Evolutionary conservation across 2,113 vertebrate genomes (phyloP), one percentile per base, ranked within the genome.

Genomic region (Salvator merianae): DNA sequence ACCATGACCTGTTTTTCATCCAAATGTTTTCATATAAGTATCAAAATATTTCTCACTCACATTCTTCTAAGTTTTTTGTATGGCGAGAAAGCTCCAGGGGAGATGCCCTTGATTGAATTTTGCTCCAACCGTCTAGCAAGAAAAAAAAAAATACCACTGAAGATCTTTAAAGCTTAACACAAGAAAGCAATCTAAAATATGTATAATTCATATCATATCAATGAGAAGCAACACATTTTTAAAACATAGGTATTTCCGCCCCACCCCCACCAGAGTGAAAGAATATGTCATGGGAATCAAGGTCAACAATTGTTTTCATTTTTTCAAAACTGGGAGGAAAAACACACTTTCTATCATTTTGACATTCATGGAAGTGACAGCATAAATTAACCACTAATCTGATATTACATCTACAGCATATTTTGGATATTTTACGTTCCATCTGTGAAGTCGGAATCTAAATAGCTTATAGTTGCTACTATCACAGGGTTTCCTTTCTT

Each of bases 21-120:
- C 81, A 70, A 77, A 82, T 55, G 55, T 22, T 32, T 10, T 28
- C 9, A 59, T 8, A 1, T 59, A 68, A 47, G 84, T 78, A 84
- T 3, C 20, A 84, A 82, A 88, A 88, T 53, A 87, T 83, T 92
- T 16, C 14, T 74, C 94, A 98, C 99, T 88, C 94, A 99, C 99
- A 99, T 99, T 96, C 99, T 97, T 94, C 98, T 95, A 90, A 99
- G 97, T 70, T 99, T 98, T 96, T 99, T 99, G 91, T 99, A 99
- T 1, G 98, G 97, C 72, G 98, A 97, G 95, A 99, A 99, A 88
- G 98, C 98, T 93, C 97, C 99, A 86, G 98, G 96, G 90, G 99
- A 98, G 90, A 99, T 99, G 93, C 97, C 96, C 96, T 98, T 99
- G 96, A 99, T 99, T 91, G 98, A 97, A 91, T 99, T 99, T 95